These are phyloP conservation scores for Danio albolineatus DNA, from an alignment of 2,797 vertebrate species.

Conservation along the genomic window DNA sequence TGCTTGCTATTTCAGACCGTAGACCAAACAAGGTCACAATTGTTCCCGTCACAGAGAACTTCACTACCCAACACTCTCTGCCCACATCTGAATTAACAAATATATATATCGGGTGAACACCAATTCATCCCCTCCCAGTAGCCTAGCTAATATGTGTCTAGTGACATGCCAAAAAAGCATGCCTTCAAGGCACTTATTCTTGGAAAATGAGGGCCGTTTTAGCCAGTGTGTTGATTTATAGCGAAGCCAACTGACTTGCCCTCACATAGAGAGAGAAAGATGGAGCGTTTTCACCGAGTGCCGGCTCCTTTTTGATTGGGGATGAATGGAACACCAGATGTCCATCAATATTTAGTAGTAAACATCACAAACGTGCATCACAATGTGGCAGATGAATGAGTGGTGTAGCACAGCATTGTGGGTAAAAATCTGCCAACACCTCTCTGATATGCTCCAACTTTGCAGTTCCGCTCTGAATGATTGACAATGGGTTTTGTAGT, in stretches of 20 bases:
- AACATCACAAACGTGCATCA: conserved; percentile 76
- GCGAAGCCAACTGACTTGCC: conserved; percentile 62
- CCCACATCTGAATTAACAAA: conserved; percentile 59
- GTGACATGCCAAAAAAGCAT: conserved; percentile 64
- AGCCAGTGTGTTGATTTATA: conserved; percentile 66
- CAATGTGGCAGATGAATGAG: conserved; percentile 73
- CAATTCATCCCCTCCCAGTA: conserved; percentile 62
- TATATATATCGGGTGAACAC: conserved; percentile 57
- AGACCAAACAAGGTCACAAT: conserved; percentile 59
- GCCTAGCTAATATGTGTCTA: conserved; percentile 60
- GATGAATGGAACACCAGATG: conserved; percentile 82
- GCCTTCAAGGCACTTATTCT: conserved; percentile 70
- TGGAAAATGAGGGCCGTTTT: conserved; percentile 62
- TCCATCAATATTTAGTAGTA: conserved; percentile 87
- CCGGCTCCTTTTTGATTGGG: conserved; percentile 71
- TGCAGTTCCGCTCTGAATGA: conserved; percentile 36
- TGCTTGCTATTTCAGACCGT: conserved; percentile 49
- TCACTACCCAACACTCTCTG: conserved; percentile 52
- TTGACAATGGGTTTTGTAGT: conserved; percentile 36
- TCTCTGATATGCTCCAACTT: conserved; percentile 35
- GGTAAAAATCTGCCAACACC: conserved; percentile 56
- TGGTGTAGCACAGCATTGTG: conserved; percentile 60
- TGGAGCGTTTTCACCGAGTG: conserved; percentile 69
- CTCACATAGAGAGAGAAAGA: conserved; percentile 56
- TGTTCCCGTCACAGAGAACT: conserved; percentile 51